Evolutionary conservation across 2,888 invertebrate species (phyloP).

Genomic region (Phasia obesa): DNA sequence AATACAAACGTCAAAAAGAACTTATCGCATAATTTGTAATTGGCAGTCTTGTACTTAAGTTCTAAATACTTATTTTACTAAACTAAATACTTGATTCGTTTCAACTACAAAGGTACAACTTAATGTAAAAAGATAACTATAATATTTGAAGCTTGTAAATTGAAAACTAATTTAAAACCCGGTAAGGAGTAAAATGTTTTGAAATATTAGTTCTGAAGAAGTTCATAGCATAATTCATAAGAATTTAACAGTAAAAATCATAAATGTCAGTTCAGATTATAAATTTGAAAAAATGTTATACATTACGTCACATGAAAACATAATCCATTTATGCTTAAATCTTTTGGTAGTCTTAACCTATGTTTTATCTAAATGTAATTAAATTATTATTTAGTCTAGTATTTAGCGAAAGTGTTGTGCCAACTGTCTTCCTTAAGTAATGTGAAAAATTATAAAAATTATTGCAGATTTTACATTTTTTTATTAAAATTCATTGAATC

Average conservation of each 20-base stretch:
- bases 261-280: no score
- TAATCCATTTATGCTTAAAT: neutral
- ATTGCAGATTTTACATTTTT: neutral
- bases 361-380: constrained; percentile 17
- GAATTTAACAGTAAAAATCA: neutral
- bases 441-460: constrained; percentile 27
- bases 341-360: neutral
- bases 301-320: no score
- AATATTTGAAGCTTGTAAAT: constrained; percentile 37
- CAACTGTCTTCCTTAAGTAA: constrained; percentile 71
- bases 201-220: neutral
- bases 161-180: constrained; percentile 49
- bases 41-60: no score
- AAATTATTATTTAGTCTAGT: constrained; percentile 44
- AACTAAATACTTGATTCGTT: no score
- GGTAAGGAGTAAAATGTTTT: constrained; percentile 46
- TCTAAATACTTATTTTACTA: no score
- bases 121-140: no score
- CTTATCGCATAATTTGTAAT: no score
- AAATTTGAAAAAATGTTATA: no score
- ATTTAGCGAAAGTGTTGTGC: constrained; percentile 71
- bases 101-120: no score
- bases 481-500: constrained; percentile 11
- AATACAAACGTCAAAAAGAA: no score
- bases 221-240: neutral